Evolutionary conservation across 30 jellyfish, hydroid and myxozoan species (phyloP).

Genomic region (Pseudorhiza aurosa): DNA sequence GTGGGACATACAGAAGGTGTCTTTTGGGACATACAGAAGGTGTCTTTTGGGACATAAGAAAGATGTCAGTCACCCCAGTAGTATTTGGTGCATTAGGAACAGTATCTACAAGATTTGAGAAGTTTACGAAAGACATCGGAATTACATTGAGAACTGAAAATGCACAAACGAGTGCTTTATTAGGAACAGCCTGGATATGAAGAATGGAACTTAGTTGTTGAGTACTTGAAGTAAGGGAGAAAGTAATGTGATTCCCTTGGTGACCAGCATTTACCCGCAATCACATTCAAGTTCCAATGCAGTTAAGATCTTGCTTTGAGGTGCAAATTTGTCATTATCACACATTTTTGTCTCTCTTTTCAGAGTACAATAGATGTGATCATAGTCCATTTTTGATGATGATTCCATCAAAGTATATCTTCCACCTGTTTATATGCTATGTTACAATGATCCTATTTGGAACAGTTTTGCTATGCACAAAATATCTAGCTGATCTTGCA

Average conservation of each 20-base stretch:
- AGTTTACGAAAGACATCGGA: slow-evolving; percentile 5
- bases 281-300: slow-evolving; percentile 4
- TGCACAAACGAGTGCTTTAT: slow-evolving; percentile 9
- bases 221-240: slow-evolving; percentile 4
- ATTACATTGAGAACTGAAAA: slow-evolving; percentile 5
- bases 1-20: too few species aligned
- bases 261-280: slow-evolving; percentile 4
- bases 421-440: slow-evolving; percentile 31
- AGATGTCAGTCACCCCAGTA: slow-evolving; percentile 18
- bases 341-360: too few species aligned
- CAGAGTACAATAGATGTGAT: too few species aligned
- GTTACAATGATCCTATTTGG: slow-evolving; percentile 40
- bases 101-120: slow-evolving; percentile 20
- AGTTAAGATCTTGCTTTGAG: too few species aligned
- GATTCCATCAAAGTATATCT: slow-evolving; percentile 2
- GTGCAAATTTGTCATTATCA: too few species aligned
- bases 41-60: slow-evolving; percentile 21
- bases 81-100: slow-evolving; percentile 23
- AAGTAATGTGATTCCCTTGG: slow-evolving; percentile 11
- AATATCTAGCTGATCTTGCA: slow-evolving; percentile 52
- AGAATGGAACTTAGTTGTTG: slow-evolving; percentile 1
- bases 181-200: slow-evolving; percentile 14
- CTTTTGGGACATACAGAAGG: too few species aligned
- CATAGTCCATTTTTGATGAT: neutral
- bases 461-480: slow-evolving; percentile 33